phyloP scores from a whole-genome alignment of 2,113 vertebrate species.

The Apistogramma diplotaenia region DNA sequence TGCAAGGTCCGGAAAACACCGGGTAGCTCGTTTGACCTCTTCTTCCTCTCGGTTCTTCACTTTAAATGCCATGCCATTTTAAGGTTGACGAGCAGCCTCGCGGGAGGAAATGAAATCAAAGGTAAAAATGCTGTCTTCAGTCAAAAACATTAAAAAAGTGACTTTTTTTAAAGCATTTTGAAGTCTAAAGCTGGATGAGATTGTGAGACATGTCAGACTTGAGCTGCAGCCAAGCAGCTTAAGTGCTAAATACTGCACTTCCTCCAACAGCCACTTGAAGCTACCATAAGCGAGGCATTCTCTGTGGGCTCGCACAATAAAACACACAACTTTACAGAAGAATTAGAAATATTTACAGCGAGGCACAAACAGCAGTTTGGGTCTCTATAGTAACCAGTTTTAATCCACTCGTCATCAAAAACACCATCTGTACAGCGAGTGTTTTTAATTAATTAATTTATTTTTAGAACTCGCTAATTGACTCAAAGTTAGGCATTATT shows the following conservation, averaged over 20 bases:
- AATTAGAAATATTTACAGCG: neutral
- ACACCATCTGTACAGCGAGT: no score
- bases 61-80: constrained; percentile 24
- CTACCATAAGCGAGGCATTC: neutral
- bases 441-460: no score
- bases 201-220: neutral
- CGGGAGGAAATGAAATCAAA: neutral
- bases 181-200: neutral
- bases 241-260: neutral
- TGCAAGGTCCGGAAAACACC: constrained; percentile 10
- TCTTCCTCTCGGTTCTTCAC: neutral
- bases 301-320: neutral
- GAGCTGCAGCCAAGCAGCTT: neutral
- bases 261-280: neutral
- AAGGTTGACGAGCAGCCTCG: neutral
- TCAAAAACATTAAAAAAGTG: no score
- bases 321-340: neutral
- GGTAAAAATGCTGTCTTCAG: neutral
- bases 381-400: no score
- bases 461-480: neutral
- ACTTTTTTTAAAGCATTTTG: neutral
- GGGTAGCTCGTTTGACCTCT: neutral
- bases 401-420: no score
- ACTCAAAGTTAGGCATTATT: no score
- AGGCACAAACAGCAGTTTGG: neutral